Evolutionary conservation across 1,140 invertebrate species (phyloP).

Genomic region (Euwallacea similis): DNA sequence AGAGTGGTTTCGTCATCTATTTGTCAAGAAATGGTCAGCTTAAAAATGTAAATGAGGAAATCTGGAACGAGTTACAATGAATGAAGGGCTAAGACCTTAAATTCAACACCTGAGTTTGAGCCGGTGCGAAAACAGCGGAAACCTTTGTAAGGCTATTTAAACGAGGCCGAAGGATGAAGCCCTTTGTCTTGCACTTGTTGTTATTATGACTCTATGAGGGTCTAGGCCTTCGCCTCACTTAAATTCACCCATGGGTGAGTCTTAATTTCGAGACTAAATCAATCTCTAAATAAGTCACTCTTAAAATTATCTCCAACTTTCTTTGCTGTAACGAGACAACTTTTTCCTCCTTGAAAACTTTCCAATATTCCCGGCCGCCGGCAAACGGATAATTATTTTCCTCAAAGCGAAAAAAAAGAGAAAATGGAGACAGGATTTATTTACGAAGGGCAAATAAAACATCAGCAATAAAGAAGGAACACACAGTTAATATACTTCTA

Average conservation of each 20-base stretch:
- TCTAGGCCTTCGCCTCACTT: too few species aligned
- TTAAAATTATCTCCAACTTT: too few species aligned
- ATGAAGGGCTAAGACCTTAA: not conserved
- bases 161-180: slow-evolving; percentile 17
- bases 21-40: not conserved
- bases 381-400: slow-evolving; percentile 27
- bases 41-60: not conserved
- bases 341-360: slow-evolving; percentile 4
- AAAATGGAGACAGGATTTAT: slow-evolving; percentile 30
- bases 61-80: not conserved
- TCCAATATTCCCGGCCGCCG: slow-evolving; percentile 9
- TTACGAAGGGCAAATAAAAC: slow-evolving; percentile 27
- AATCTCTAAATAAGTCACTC: too few species aligned
- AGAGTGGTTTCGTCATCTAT: not conserved
- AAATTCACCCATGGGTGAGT: too few species aligned
- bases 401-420: slow-evolving; percentile 17
- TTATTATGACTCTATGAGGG: not conserved
- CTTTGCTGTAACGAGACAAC: not conserved
- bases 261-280: too few species aligned
- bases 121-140: slow-evolving; percentile 27
- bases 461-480: slow-evolving; percentile 29
- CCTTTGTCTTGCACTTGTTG: slow-evolving; percentile 26
- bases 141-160: slow-evolving; percentile 34
- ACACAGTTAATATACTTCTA: slow-evolving; percentile 31
- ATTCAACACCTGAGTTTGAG: slow-evolving; percentile 27